A percentile compares a stretch with the other conserved stretches of the same genome.
phyloP scores from a whole-genome alignment of 2,888 invertebrate species.

The Drosophila putrida region DNA sequence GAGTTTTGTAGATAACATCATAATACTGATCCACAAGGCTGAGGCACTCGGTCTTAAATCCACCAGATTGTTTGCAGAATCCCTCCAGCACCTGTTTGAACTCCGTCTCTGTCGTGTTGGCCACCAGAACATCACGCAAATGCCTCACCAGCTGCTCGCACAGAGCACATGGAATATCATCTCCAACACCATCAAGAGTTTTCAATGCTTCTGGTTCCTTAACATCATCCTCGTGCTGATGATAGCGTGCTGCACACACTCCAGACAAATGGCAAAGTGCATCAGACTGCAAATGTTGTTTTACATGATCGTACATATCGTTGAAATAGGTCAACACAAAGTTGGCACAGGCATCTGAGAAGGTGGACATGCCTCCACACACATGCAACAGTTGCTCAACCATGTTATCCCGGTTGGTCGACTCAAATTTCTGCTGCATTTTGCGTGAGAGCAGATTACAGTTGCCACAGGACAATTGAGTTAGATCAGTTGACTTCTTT shows the following conservation, averaged over 20 bases:
- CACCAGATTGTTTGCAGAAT: conserved; percentile 92
- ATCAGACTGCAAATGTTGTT: conserved; percentile 88
- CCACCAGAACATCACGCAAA: conserved; percentile 91
- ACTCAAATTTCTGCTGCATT: conserved; percentile 82
- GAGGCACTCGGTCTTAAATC: conserved; percentile 91
- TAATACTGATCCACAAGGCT: conserved; percentile 93
- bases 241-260: conserved; percentile 89
- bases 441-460: conserved; percentile 81
- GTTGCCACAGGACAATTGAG: conserved; percentile 77
- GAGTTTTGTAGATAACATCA: conserved; percentile 89
- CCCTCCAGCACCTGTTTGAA: conserved; percentile 92
- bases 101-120: conserved; percentile 94
- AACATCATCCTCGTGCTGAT: conserved; percentile 87
- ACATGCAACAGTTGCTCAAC: conserved; percentile 85
- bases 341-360: conserved; percentile 92
- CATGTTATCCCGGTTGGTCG: conserved; percentile 82
- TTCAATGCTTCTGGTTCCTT: conserved; percentile 85
- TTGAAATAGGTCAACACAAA: conserved; percentile 91
- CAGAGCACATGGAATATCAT: conserved; percentile 92
- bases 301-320: conserved; percentile 88
- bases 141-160: conserved; percentile 94
- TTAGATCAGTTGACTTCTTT: conserved; percentile 10
- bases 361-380: conserved; percentile 90
- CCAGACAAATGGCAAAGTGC: conserved; percentile 92
- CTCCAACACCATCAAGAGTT: conserved; percentile 84